Conservation (phyloP, 2,888 invertebrate species). For the Diarsia rubi region DNA sequence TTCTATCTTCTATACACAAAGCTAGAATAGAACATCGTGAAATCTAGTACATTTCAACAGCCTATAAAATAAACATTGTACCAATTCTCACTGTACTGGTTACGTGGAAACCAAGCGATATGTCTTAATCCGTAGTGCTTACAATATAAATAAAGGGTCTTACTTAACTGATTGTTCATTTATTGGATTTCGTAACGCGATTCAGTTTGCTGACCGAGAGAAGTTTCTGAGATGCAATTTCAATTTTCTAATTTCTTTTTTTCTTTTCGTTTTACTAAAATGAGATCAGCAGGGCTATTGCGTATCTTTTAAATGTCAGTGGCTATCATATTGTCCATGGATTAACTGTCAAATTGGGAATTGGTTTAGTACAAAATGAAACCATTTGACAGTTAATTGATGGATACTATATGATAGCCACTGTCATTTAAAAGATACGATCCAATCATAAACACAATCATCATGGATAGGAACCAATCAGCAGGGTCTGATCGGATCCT, state of each 20-base stretch:
- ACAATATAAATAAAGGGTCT: constrained; percentile 24
- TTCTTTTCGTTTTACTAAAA: not conserved
- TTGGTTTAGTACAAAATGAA: too few species aligned
- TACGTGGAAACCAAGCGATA: constrained; percentile 26
- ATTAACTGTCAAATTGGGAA: too few species aligned
- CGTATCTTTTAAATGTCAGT: too few species aligned
- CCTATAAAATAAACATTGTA: constrained; percentile 23
- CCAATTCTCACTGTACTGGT: constrained; percentile 4
- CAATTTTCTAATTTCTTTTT: not conserved
- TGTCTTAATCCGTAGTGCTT: constrained; percentile 23
- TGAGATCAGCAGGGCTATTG: too few species aligned
- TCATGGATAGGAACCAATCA: too few species aligned
- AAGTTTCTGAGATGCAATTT: not conserved
- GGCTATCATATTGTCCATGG: too few species aligned
- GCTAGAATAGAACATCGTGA: not conserved
- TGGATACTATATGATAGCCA: too few species aligned
- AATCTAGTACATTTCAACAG: not conserved
- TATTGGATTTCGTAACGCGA: constrained; percentile 18
- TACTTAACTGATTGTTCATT: constrained; percentile 16
- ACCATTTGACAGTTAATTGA: too few species aligned
- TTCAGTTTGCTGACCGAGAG: constrained; percentile 10
- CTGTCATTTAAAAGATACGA: too few species aligned
- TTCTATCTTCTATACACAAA: not conserved
- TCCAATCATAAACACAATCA: too few species aligned
- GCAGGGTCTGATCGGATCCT: too few species aligned